Evolutionary conservation across 2,113 vertebrate species (phyloP), one percentile per base, ranked within the genome.

Genomic region (Paratilapia polleni): DNA sequence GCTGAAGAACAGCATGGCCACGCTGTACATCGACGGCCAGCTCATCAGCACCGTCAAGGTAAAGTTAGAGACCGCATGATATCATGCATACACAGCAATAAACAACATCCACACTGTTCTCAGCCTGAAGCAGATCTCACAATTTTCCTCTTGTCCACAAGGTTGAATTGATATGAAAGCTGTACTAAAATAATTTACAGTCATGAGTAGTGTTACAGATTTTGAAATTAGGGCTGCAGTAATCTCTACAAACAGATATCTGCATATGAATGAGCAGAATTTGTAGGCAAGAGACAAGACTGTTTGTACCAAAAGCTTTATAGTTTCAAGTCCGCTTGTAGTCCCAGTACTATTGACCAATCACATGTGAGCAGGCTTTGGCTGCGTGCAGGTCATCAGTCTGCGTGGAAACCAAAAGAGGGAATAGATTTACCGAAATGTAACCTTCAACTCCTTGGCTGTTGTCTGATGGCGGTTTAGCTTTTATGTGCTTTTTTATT

Each of bases 1-100:
- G 98, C 91, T 99, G 47, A 99, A 99, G 93, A 99, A 99, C 93
- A 99, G 98, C 88, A 99, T 98, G 31, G 98, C 97, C 38, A 94
- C 98, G 0, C 97, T 99, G 1, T 99, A 99, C 86, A 91, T 99
- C 0, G 98, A 99, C 11, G 97, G 98, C 2, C 98, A 99, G 88
- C 96, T 98, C n/a, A 92, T 99, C 88, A 98, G 81, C 93, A 99
- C 97, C 0, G 98, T 99, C 60, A 99, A 99, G 97, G 98, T 99
- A 94, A 83, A 2, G 4, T 9, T 5, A 8, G 1, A 12, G 19
- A 41, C 24, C 10, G 1, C 1, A 9, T 75, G 6, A 28, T 2
- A 6, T 38, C 11, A 17, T 4, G n/a, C 19, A 31, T 2, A 14
- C 0, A 19, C 64, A 2, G 64, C 15, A 4, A 19, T 70, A 49